Percentiles rank a stretch among this genome's conserved stretches.
Evolutionary conservation across 2,888 invertebrate species (phyloP).

Genomic region (Drosophila borealis): DNA sequence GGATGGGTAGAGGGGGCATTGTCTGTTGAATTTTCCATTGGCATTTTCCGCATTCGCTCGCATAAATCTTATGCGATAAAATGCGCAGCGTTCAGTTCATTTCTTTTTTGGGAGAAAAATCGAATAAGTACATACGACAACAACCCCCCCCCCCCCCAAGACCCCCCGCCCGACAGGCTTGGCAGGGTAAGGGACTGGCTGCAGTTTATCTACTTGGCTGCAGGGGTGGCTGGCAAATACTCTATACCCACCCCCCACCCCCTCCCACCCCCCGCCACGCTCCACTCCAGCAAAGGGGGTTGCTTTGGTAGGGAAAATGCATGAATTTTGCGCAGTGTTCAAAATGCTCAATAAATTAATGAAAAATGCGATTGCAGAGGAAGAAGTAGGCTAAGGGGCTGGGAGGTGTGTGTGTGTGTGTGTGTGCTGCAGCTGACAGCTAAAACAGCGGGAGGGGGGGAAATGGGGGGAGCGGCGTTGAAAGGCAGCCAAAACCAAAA

Average conservation of each 20-base stretch:
- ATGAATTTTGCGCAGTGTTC: conserved; percentile 26
- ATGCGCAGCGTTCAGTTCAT: conserved; percentile 59
- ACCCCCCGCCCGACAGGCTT: not conserved
- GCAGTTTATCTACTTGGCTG: conserved; percentile 20
- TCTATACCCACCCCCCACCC: not conserved
- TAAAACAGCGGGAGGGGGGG: not conserved
- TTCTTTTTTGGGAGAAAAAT: conserved; percentile 11
- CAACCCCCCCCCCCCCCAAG: not conserved
- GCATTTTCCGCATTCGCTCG: conserved; percentile 72
- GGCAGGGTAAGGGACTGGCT: conserved; percentile 17
- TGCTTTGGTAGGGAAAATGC: conserved; percentile 5
- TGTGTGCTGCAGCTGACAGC: conserved; percentile 48
- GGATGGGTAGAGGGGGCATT: not conserved
- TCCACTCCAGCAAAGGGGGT: not conserved
- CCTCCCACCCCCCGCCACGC: too few species aligned
- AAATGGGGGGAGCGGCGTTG: conserved; percentile 6
- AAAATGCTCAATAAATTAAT: conserved; percentile 43
- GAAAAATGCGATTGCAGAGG: conserved; percentile 3
- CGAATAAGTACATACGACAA: not conserved
- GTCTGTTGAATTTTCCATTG: conserved; percentile 50
- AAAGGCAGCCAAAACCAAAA: conserved; percentile 25
- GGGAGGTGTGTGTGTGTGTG: conserved; percentile 9
- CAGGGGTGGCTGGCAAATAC: conserved; percentile 7
- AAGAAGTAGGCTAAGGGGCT: not conserved
- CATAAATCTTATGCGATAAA: conserved; percentile 73